Evolutionary conservation across 2,797 vertebrate genomes (phyloP), one percentile per base, ranked within the genome.

Genomic region (Chelidonichthys spinosus): DNA sequence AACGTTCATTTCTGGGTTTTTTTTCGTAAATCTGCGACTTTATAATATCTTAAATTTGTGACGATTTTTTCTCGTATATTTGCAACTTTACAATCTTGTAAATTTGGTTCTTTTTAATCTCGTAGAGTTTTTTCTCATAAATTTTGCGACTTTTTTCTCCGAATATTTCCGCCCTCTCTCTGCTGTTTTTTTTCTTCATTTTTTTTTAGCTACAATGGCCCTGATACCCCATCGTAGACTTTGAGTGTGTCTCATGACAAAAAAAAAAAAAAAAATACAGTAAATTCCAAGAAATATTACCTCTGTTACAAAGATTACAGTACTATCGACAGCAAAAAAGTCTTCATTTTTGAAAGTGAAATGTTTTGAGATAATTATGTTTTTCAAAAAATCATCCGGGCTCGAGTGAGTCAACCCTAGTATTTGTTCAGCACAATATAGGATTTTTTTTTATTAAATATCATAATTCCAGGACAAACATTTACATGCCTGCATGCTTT

Each of bases 401-500:
- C 88, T 90, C 74, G 79, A 87, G 90, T 91, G 90, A 92, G 88
- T 87, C 87, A 92, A 91, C 85, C 93, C 85, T 88, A 80, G 88
- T 90, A 88, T 91, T 92, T 94, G 96, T 96, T 96, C 96, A 97
- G 96, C 95, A 96, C 96, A 96, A 96, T 96, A 97, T 95, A 95
- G 96, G 96, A 96, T 97, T 97, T 96, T 96, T 97, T 98, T 97
- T 97, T 96, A 96, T 97, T 98, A 95, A 99, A 98, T 99, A 99
- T 97, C 96, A 98, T 97, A 96, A 98, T 96, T 97, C 96, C 96
- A 98, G 96, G 96, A 99, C 98, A 97, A 98, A 99, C 98, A 99
- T 99, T 97, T 98, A 99, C 98, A 99, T 99, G 98, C 98, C 98
- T 98, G 98, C 98, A 99, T 99, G 98, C 98, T 95, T 97, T 97